Evolutionary conservation across 2,888 invertebrate genomes (phyloP).

Genomic region (Plutella xylostella): DNA sequence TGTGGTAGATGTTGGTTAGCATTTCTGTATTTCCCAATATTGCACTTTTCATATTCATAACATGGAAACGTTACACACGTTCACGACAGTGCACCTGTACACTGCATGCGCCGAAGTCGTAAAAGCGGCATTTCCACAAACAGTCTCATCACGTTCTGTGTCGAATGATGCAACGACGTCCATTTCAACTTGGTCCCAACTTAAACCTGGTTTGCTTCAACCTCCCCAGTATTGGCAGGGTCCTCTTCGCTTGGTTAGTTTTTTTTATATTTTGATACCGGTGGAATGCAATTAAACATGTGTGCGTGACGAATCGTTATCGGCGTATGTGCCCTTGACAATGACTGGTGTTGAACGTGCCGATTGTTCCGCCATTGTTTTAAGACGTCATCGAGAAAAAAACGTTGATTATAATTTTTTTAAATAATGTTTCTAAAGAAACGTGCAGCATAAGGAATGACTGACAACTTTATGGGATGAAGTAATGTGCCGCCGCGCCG

Average conservation of each 20-base stretch:
- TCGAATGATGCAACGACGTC: background rate
- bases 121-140: too few species aligned
- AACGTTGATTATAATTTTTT: background rate
- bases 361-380: conserved; percentile 20
- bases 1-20: too few species aligned
- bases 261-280: conserved; percentile 32
- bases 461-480: too few species aligned
- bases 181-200: conserved; percentile 15
- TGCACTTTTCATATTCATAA: too few species aligned
- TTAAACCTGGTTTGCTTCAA: too few species aligned
- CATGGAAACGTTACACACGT: too few species aligned
- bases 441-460: too few species aligned
- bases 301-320: conserved; percentile 53
- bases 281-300: conserved; percentile 59
- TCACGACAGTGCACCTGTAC: too few species aligned
- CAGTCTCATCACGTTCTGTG: background rate
- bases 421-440: background rate
- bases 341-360: conserved; percentile 35
- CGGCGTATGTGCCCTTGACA: conserved; percentile 49
- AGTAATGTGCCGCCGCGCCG: too few species aligned
- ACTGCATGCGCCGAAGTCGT: too few species aligned
- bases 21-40: too few species aligned
- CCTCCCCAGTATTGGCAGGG: background rate
- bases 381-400: conserved; percentile 4
- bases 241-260: background rate